Evolutionary conservation across 1,140 invertebrate genomes (phyloP), one percentile per base, ranked within the genome.

Genomic region (Leptoteleia sp.): DNA sequence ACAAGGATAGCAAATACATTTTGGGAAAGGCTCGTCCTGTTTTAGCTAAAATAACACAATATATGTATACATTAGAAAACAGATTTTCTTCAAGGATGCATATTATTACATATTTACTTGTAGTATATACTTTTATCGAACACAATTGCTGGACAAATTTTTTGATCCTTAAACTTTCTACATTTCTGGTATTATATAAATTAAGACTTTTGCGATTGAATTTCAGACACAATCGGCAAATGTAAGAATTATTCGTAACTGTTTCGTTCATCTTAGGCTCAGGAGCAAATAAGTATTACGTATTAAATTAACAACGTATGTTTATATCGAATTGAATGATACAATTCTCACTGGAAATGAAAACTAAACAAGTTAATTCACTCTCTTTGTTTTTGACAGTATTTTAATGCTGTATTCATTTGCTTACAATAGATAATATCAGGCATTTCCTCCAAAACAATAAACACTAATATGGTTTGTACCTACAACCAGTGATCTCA

Each of bases 1-100:
- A 6, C 71, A 75, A 45, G 61, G 27, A 57, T 65, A 67, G 47
- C 71, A 75, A 55, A 75, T 67, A n/a, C 62, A 61, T n/a, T 50
- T 59, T 7, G 71, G 71, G 17, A 75, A 75, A 2, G 71, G 71
- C 13, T 75, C 61, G 1, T 75, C 54, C 13, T 42, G 43, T 5
- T 67, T 42, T 5, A 75, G 11, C 71, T 75, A n/a, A 35, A 59
- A 59, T 40, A 8, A 11, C 4, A 16, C 37, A 2, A n/a, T n/a
- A n/a, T n/a, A n/a, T n/a, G n/a, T n/a, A n/a, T n/a, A n/a, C n/a
- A n/a, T n/a, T n/a, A n/a, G n/a, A n/a, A n/a, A n/a, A n/a, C n/a
- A n/a, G n/a, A n/a, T n/a, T n/a, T n/a, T n/a, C n/a, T n/a, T n/a
- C 27, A 7, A 29, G 8, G 7, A 29, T 35, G n/a, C 12, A 13